Evolutionary conservation across 2,797 vertebrate species (phyloP).

Genomic region (Ataeniobius toweri): DNA sequence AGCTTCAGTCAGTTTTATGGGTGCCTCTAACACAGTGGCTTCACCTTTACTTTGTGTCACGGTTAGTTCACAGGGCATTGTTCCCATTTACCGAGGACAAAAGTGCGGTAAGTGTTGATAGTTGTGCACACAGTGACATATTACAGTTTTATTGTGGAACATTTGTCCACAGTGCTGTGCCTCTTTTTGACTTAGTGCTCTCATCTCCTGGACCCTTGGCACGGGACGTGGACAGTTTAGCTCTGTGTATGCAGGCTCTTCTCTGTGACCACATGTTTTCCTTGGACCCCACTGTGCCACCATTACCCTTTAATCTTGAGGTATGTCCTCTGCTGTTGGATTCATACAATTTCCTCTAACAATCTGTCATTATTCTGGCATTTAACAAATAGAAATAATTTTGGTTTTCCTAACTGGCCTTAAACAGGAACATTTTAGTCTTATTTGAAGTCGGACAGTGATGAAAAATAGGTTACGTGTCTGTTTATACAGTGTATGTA

Average conservation of each 20-base stretch:
- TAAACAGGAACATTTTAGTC: not conserved
- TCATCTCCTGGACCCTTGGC: constrained; percentile 84
- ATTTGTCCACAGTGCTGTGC: constrained; percentile 6
- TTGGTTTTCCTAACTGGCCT: not conserved
- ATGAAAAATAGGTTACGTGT: not conserved
- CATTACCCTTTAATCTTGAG: constrained; percentile 88
- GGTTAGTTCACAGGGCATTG: constrained; percentile 78
- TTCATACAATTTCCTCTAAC: not conserved
- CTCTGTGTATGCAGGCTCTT: constrained; percentile 85
- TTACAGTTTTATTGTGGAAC: not conserved
- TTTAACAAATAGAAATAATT: not conserved
- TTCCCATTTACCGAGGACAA: constrained; percentile 76
- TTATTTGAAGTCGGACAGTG: not conserved
- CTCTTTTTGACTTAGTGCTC: constrained; percentile 56
- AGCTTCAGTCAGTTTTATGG: not conserved
- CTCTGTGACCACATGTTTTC: constrained; percentile 90
- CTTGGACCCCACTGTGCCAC: constrained; percentile 89
- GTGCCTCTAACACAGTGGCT: not conserved
- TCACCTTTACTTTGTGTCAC: constrained; percentile 32
- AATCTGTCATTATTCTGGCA: not conserved
- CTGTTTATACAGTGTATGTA: not conserved
- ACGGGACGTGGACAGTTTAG: constrained; percentile 90
- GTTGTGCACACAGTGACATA: not conserved
- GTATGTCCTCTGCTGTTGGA: constrained; percentile 61
- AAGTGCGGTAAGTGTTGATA: constrained; percentile 78